Evolutionary conservation across 2,113 vertebrate species (phyloP), one percentile per base, ranked within the genome.

Genomic region (Kryptolebias marmoratus): DNA sequence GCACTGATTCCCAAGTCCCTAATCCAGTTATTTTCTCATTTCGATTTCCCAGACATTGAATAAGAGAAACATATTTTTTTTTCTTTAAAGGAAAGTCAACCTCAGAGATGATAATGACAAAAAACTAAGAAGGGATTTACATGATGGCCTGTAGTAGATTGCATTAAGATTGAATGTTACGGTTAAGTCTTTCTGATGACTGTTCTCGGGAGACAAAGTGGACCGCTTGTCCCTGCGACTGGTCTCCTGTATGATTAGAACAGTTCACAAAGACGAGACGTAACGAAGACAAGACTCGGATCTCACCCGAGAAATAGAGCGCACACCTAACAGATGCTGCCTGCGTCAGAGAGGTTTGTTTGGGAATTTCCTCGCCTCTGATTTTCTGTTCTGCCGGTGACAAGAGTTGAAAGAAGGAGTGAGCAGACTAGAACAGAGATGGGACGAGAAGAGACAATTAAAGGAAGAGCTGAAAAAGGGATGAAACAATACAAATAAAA

Each of bases 1-100:
- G 86, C 87, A 86, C 90, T 90, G 91, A 93, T 91, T 93, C 89
- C 91, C 89, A 90, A 88, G 73, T 91, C 90, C 88, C 91, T 91
- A 93, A 93, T 93, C 91, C 91, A 91, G 87, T 93, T 91, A 93
- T 91, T 91, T 91, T 93, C 89, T 93, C 91, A 93, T 93, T 91
- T 90, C 83, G 87, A 86, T 91, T 91, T 93, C 88, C 91, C 87
- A 88, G 88, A 90, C 87, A 89, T 91, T 91, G 88, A 91, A 90
- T 91, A 91, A 93, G 83, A 91, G 90, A 90, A 92, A 91, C 90
- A 92, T 91, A 74, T 91, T 91, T 91, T 86, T 86, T 82, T 86
- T 77, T 71, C 77, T 76, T 82, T 87, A 82, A 80, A 85, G 81
- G 71, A 87, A 85, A 91, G 84, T 91, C 88, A 88, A 91, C 89